These are phyloP conservation scores for Borostomias antarcticus DNA, from an alignment of 2,797 vertebrate species.

Conservation along the genomic window DNA sequence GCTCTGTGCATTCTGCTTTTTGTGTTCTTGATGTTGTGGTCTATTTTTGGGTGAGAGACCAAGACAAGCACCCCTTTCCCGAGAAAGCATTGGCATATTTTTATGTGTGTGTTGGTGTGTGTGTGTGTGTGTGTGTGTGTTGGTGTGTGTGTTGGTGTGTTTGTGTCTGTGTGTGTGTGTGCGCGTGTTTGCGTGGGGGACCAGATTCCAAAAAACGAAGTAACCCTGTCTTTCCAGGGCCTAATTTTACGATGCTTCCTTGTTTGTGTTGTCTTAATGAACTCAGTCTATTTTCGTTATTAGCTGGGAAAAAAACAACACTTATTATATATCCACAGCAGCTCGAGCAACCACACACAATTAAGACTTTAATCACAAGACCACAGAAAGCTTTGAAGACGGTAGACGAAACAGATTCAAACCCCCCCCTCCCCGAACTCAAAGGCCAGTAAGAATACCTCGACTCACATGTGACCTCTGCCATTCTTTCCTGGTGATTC, in stretches of 20 bases:
- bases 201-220: constrained; percentile 22
- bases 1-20: background rate
- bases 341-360: constrained; percentile 28
- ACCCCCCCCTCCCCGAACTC: constrained; percentile 9
- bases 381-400: constrained; percentile 38
- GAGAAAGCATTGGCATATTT: no score
- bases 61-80: no score
- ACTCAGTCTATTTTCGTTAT: constrained; percentile 44
- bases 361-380: constrained; percentile 28
- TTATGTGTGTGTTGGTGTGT: no score
- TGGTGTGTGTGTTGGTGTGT: no score
- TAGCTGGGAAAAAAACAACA: constrained; percentile 25
- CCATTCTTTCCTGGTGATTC: constrained; percentile 1
- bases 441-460: background rate
- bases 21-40: background rate
- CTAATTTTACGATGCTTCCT: constrained; percentile 38
- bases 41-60: no score
- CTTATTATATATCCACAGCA: constrained; percentile 49
- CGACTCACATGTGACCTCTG: background rate
- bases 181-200: no score
- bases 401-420: constrained; percentile 21
- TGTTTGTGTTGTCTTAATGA: constrained; percentile 61
- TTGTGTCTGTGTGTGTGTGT: no score
- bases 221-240: constrained; percentile 31
- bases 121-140: no score